Base-by-base conservation (phyloP, 2,888 invertebrate genomes). In the Troglohyphantes excavatus region DNA sequence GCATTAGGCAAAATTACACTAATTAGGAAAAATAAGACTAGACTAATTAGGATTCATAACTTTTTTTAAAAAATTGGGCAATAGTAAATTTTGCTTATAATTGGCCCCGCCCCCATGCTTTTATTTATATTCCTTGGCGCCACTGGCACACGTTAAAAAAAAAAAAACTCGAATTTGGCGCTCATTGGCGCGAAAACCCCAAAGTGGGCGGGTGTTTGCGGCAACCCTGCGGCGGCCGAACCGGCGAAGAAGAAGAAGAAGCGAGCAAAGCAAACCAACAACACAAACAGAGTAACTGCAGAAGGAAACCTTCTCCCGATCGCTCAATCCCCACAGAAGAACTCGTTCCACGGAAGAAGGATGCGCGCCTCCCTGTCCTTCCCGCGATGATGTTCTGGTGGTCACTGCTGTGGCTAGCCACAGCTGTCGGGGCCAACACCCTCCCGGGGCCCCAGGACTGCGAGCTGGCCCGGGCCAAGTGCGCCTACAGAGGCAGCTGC, bases 401-500 rank as follows among this genome's bases (percentile, higher is more conserved):
- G 53, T n/a, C 33, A 11, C 17, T 65, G 79, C 26, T 63, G 68
- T 63, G 61, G 81, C 29, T 27, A n/a, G 81, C 23, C 2, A 73
- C n/a, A 2, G 59, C 39, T n/a, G 72, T 23, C 6, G 53, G 9
- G 65, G 65, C 72, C 9, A 70, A 65, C 33, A 39, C 83, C 9
- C 0, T 78, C 17, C 39, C 85, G 19, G 83, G 7, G 21, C 53
- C 68, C 7, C 61, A 91, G 92, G 91, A 92, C 27, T 93, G 93
- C 91, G 92, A 92, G 29, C 90, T 90, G 27, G 96, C 96, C 33
- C 95, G 96, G 90, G 94, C 96, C 92, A 95, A 95, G 92, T 97
- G 97, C 94, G 95, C 96, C 13, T 96, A 95, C 93, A 95, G 96
- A 91, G 95, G 95, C 39, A 97, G 97, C 91, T 97, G 97, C 93